Base-by-base conservation (phyloP, 23 tunicate species). In the Ciona savignyi region DNA sequence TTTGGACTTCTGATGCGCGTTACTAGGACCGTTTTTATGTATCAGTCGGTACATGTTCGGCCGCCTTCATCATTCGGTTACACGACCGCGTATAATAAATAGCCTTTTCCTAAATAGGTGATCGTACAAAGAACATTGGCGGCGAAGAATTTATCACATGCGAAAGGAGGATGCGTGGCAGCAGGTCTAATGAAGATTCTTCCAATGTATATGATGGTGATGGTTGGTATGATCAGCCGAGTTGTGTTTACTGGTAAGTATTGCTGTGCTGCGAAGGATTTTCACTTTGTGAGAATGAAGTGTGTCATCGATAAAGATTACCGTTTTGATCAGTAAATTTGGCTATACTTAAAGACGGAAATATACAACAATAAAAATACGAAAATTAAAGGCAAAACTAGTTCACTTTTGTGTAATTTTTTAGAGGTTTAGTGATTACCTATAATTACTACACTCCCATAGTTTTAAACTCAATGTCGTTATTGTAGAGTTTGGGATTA, bases 151-250 rank as follows among this genome's bases (percentile, higher is more conserved):
- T 71, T 95, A 34, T 70, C 96, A 31, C 93, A 95, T 77, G 99
- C 93, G 0, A 95, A 95, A 79, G 91, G 95, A 28, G 99, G 99
- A 0, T 95, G 99, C 49, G 99, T 95, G 19, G 64, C 76, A 31
- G 92, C 99, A 2, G 96, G 93, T 15, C 65, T 95, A 29, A 32
- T 95, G 68, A 95, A 95, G 74, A 80, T 89, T 28, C 73, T 88
- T 0, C 99, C 99, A 2, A 81, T 95, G 92, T 95, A 87, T 73
- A 79, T 95, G 96, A 85, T 86, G 88, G 90, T 95, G 24, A 88
- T 95, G 96, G 87, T 91, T 1, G 99, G 99, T 76, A 95, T 95
- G 99, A 89, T 95, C 29, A 86, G 93, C 56, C 70, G 98, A 2
- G 69, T 86, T 3, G 69, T 81, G 35, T 93, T 82, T 56, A 68